These are phyloP conservation scores for Drosophila prolongata DNA, from an alignment of 2,888 invertebrate genomes.

Conservation along the genomic window DNA sequence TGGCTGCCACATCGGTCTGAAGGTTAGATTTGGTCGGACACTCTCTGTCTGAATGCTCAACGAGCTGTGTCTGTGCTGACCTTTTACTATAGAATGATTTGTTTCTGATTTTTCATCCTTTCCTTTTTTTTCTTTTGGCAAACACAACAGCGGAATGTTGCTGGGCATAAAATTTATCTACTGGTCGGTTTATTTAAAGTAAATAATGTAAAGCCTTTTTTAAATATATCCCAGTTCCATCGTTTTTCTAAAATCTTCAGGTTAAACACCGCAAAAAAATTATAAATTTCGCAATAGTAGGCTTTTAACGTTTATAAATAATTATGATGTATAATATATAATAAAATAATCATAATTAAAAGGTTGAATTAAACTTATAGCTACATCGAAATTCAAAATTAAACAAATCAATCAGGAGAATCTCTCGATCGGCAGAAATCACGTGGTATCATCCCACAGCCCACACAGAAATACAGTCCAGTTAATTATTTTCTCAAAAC, in stretches of 20 bases:
- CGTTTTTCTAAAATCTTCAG: not conserved
- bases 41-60: conserved; percentile 12
- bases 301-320: not conserved
- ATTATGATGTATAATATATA: not conserved
- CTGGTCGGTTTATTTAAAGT: conserved; percentile 19
- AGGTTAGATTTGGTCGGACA: conserved; percentile 17
- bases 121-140: conserved; percentile 17
- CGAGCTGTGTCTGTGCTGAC: conserved; percentile 11
- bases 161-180: conserved; percentile 15
- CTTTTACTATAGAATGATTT: conserved; percentile 14
- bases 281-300: not conserved
- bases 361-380: not conserved
- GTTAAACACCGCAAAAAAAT: not conserved
- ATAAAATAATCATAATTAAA: not conserved
- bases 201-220: not conserved
- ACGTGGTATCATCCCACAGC: conserved; percentile 1
- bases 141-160: not conserved
- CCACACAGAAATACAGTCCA: conserved; percentile 7
- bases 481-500: conserved; percentile 10
- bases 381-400: not conserved
- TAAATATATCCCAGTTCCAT: no score
- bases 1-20: conserved; percentile 19
- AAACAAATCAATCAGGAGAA: conserved; percentile 3
- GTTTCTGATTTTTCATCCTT: conserved; percentile 9
- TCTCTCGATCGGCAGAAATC: not conserved